phyloP scores from a whole-genome alignment of 2,113 vertebrate species.

The Arizona elegans region DNA sequence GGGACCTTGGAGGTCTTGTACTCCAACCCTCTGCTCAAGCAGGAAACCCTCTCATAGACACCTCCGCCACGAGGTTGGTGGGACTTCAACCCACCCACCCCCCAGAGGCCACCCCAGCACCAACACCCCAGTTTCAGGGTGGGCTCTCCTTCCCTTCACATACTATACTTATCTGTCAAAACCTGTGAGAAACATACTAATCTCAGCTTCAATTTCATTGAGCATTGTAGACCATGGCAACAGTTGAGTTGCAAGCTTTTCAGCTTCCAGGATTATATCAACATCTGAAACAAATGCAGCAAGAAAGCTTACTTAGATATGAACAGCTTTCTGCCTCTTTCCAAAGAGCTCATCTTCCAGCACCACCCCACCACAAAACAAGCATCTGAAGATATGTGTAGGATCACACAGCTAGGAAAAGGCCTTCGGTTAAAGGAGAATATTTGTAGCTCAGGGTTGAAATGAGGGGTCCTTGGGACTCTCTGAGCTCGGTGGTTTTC shows the following conservation, averaged over 20 bases:
- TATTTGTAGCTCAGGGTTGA: neutral
- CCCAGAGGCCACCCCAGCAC: neutral
- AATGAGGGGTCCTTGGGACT: neutral
- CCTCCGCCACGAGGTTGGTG: neutral
- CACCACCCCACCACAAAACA: neutral
- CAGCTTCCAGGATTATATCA: neutral
- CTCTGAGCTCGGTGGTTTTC: neutral
- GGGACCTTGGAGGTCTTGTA: neutral
- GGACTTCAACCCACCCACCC: neutral
- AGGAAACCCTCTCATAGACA: neutral
- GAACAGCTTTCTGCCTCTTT: neutral
- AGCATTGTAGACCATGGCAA: neutral
- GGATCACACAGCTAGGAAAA: neutral
- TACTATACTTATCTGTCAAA: neutral
- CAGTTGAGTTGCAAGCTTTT: neutral
- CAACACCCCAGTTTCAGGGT: neutral
- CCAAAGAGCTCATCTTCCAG: neutral
- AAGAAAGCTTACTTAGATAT: neutral
- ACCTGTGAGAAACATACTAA: neutral
- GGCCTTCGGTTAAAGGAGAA: neutral
- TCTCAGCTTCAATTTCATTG: neutral
- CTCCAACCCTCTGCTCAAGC: neutral
- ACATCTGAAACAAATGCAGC: neutral
- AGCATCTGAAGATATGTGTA: neutral
- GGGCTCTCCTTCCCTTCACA: neutral